Evolutionary conservation across 2,113 vertebrate genomes (phyloP).

Genomic region (Dromas ardeola): DNA sequence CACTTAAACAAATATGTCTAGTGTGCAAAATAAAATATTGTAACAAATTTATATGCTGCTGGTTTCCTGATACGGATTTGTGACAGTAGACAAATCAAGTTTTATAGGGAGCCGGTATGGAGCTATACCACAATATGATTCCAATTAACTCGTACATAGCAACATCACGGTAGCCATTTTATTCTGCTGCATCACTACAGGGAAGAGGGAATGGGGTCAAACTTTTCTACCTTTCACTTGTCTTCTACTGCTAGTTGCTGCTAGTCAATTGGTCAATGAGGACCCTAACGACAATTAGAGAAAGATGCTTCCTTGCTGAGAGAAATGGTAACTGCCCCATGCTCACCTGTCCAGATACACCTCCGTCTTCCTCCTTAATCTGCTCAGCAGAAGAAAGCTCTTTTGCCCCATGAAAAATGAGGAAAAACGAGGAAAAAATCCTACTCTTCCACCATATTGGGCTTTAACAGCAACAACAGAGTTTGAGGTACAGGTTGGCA

Average conservation of each 20-base stretch:
- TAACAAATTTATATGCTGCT: neutral
- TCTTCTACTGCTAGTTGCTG: neutral
- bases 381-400: neutral
- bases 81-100: constrained; percentile 1
- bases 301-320: neutral
- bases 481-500: neutral
- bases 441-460: neutral
- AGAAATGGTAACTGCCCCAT: neutral
- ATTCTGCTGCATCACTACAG: neutral
- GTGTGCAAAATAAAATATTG: neutral
- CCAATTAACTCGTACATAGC: neutral
- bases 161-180: neutral
- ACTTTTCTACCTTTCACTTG: neutral
- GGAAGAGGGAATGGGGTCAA: neutral
- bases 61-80: neutral
- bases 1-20: neutral
- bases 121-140: neutral
- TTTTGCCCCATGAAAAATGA: neutral
- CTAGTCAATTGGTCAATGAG: neutral
- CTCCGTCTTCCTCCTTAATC: neutral
- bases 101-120: neutral
- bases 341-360: neutral
- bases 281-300: neutral
- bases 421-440: neutral
- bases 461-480: neutral